phyloP scores from a whole-genome alignment of 1,140 invertebrate genomes.

The Coelopa frigida region DNA sequence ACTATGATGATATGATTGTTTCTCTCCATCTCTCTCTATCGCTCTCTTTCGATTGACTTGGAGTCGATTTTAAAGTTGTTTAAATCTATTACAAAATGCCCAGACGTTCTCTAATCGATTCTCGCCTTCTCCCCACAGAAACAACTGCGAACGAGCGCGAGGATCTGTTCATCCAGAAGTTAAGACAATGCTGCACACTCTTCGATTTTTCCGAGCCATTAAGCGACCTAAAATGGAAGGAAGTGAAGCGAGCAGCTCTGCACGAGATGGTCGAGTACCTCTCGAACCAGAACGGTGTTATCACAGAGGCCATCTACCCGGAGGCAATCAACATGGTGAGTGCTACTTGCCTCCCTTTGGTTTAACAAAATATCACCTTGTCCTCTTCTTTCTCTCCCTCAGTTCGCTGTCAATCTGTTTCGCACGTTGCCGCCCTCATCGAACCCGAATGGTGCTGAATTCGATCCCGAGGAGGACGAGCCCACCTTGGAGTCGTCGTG shows the following conservation, averaged over 20 bases:
- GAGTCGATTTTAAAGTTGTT: too few relatives aligned
- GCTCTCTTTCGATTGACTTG: too few relatives aligned
- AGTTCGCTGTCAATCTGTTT: slow-evolving; percentile 92
- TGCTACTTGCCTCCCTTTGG: background rate
- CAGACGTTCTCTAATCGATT: too few relatives aligned
- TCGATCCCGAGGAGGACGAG: slow-evolving; percentile 99
- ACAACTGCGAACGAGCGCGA: slow-evolving; percentile 81
- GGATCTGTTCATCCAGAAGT: slow-evolving; percentile 92
- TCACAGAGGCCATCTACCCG: slow-evolving; percentile 92
- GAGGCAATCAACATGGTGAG: slow-evolving; percentile 92
- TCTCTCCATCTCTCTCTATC: too few relatives aligned
- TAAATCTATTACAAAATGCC: too few relatives aligned
- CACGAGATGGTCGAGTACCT: slow-evolving; percentile 98
- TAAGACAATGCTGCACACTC: slow-evolving; percentile 94
- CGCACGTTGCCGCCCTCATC: slow-evolving; percentile 93
- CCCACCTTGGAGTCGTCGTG: slow-evolving; percentile 98
- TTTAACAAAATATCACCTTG: background rate
- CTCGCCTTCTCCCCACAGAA: slow-evolving; percentile 63
- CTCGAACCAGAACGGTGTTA: slow-evolving; percentile 80
- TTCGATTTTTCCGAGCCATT: slow-evolving; percentile 97
- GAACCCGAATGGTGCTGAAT: slow-evolving; percentile 95
- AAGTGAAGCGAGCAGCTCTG: slow-evolving; percentile 91
- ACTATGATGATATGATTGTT: too few relatives aligned
- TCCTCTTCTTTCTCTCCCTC: slow-evolving; percentile 25
- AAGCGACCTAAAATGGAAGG: slow-evolving; percentile 98